Percentiles rank a stretch among this genome's conserved stretches.
Evolutionary conservation across 2,888 invertebrate genomes (phyloP).

Genomic region (Pherbina coryleti): DNA sequence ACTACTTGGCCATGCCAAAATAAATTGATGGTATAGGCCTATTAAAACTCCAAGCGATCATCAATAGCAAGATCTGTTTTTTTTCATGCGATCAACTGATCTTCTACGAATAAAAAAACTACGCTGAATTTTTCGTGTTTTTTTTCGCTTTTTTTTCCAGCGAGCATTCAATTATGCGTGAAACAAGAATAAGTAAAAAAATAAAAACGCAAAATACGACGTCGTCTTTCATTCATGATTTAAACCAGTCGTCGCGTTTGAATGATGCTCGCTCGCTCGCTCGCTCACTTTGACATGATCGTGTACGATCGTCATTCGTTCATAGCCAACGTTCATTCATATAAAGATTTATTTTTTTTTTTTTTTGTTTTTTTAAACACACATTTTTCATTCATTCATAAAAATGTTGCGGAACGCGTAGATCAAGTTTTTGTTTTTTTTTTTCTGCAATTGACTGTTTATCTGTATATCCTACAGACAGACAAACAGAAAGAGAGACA

Average conservation of each 20-base stretch:
- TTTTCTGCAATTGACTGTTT: neutral
- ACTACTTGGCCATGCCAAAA: neutral
- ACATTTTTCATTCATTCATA: conserved; percentile 39
- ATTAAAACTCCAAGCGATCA: neutral
- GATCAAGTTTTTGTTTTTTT: conserved; percentile 14
- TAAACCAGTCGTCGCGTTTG: neutral
- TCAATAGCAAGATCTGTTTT: neutral
- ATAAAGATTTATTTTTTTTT: conserved; percentile 29
- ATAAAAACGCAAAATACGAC: neutral
- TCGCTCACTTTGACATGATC: neutral
- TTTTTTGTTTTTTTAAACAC: too few relatives aligned
- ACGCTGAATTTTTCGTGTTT: neutral
- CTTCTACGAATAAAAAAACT: neutral
- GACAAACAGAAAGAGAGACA: conserved; percentile 4
- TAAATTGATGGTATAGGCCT: neutral
- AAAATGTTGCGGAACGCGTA: conserved; percentile 41
- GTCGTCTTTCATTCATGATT: conserved; percentile 14
- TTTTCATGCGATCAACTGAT: neutral
- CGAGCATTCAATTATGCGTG: too few relatives aligned
- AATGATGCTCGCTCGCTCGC: neutral
- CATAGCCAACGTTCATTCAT: conserved; percentile 16
- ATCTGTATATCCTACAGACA: neutral
- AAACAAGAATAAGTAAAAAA: neutral
- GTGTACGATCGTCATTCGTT: neutral
- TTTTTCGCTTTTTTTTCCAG: neutral